Evolutionary conservation across 2,113 vertebrate genomes (phyloP).

Genomic region (Crotalus viridis): DNA sequence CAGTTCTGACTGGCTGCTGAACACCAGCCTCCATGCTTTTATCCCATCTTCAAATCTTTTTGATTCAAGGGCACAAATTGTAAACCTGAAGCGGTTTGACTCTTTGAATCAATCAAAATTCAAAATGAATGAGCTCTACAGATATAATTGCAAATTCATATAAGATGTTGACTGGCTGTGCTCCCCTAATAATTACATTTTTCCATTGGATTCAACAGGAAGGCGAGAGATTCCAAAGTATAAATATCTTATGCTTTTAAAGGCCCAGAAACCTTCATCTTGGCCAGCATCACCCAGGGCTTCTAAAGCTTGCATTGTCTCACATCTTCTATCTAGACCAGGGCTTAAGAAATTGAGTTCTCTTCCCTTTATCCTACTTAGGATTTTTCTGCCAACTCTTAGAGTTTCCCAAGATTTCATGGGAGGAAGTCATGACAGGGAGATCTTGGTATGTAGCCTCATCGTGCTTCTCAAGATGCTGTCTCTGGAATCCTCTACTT

Average conservation of each 20-base stretch:
- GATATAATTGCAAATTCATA: no score
- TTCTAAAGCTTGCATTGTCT: background rate
- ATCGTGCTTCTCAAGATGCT: background rate
- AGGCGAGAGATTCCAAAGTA: background rate
- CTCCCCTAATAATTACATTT: background rate
- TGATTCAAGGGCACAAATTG: background rate
- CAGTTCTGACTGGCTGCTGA: background rate
- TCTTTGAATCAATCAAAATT: background rate
- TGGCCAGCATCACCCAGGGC: background rate
- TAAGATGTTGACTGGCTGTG: no score
- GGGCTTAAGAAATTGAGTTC: background rate
- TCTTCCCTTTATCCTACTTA: background rate
- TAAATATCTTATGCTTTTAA: background rate
- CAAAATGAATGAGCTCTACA: background rate
- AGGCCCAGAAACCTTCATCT: background rate
- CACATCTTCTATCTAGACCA: background rate
- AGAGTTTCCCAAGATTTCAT: background rate
- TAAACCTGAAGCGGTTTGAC: background rate
- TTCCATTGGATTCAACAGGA: background rate
- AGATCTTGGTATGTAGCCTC: background rate
- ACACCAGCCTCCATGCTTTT: background rate
- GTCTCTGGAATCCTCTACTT: slow-evolving; percentile 37
- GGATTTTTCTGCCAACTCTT: background rate
- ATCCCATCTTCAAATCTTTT: background rate
- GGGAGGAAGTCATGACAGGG: background rate